A percentile compares a stretch with the other conserved stretches of the same genome.
These are phyloP conservation scores for Pardosa pseudoannulata DNA, from an alignment of 2,888 invertebrate species.

Conservation along the genomic window DNA sequence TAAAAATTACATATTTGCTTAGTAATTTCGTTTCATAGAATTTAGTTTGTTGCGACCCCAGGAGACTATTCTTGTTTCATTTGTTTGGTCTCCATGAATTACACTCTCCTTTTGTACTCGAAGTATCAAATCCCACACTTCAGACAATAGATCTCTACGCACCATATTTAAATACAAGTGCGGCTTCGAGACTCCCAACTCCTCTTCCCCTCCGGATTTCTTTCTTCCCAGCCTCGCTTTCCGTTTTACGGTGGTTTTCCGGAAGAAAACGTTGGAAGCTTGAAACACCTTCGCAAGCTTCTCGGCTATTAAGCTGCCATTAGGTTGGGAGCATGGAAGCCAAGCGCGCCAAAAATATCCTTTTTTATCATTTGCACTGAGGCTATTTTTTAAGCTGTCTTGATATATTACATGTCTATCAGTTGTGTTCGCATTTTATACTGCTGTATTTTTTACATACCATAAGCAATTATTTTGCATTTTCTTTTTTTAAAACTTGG, in stretches of 20 bases:
- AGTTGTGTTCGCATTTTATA: background rate
- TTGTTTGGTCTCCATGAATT: background rate
- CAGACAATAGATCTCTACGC: conserved; percentile 60
- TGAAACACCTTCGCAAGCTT: conserved; percentile 53
- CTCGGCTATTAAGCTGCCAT: conserved; percentile 65
- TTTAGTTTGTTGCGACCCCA: no score
- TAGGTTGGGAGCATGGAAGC: conserved; percentile 49
- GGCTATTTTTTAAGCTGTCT: background rate
- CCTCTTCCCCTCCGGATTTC: conserved; percentile 28
- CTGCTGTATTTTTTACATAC: background rate
- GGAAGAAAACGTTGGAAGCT: conserved; percentile 59
- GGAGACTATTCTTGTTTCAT: no score
- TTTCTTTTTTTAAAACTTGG: no score
- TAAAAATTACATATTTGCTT: no score
- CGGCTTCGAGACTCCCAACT: conserved; percentile 16
- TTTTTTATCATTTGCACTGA: background rate
- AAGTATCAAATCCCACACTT: conserved; percentile 34
- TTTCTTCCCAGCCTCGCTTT: conserved; percentile 46
- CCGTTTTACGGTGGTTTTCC: conserved; percentile 57
- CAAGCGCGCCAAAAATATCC: conserved; percentile 43
- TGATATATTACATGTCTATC: background rate
- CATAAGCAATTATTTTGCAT: no score
- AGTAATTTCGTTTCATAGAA: no score
- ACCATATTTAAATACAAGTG: conserved; percentile 58
- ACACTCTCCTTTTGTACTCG: conserved; percentile 32